These are phyloP conservation scores for Sigmodon hispidus DNA, from an alignment of 2,113 vertebrate genomes.

Conservation along the genomic window DNA sequence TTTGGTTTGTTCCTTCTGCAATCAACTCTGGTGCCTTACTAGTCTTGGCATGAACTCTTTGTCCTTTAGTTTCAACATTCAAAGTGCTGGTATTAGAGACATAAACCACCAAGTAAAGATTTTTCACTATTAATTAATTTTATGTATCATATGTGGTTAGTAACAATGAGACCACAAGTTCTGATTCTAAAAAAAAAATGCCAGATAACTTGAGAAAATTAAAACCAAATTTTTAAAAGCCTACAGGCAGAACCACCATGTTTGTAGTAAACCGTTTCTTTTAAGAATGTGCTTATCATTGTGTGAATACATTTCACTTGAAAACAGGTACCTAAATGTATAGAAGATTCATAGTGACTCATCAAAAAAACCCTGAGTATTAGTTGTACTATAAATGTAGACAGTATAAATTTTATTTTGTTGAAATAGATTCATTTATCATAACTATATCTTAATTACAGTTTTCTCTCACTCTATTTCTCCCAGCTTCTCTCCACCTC, in stretches of 20 bases:
- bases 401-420: not conserved
- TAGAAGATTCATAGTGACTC: not conserved
- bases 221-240: not conserved
- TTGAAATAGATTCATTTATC: too few relatives aligned
- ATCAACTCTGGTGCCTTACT: not conserved
- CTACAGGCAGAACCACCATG: not conserved
- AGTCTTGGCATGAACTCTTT: not conserved
- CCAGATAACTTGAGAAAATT: not conserved
- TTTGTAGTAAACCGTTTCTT: not conserved
- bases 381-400: not conserved
- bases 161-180: not conserved
- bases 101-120: not conserved
- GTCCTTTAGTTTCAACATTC: not conserved
- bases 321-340: not conserved
- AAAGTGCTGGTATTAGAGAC: not conserved
- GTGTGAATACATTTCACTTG: not conserved
- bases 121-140: not conserved
- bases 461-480: too few relatives aligned
- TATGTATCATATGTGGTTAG: not conserved
- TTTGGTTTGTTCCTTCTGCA: not conserved
- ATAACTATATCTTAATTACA: not conserved
- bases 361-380: not conserved
- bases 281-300: not conserved
- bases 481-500: not conserved
- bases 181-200: not conserved